phyloP scores from a whole-genome alignment of 2,888 invertebrate genomes.

The Acleris emargana region DNA sequence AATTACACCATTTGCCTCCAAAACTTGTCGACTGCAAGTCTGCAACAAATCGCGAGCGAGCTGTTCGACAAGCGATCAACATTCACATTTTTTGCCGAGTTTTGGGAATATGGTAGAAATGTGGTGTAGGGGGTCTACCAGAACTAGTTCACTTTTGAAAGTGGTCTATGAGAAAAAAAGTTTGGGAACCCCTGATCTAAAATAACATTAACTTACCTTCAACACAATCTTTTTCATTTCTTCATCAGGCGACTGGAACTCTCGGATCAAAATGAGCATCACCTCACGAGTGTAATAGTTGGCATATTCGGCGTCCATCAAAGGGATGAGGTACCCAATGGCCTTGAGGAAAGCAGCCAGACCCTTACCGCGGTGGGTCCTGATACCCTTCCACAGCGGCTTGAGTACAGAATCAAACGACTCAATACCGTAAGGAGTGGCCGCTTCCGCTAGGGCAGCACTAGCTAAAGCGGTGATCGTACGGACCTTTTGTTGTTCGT shows the following conservation, averaged over 20 bases:
- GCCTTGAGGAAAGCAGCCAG: slow-evolving; percentile 99
- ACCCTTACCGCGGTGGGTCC: slow-evolving; percentile 95
- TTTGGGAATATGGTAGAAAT: too few species aligned
- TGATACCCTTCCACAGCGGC: slow-evolving; percentile 99
- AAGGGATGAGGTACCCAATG: slow-evolving; percentile 98
- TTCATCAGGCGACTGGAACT: slow-evolving; percentile 99
- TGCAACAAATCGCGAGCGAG: too few species aligned
- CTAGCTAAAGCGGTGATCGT: slow-evolving; percentile 99
- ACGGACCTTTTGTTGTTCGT: slow-evolving; percentile 99
- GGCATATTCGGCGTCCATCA: slow-evolving; percentile 99
- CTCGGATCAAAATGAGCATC: slow-evolving; percentile 97
- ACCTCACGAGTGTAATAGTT: slow-evolving; percentile 99
- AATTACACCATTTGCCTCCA: too few species aligned
- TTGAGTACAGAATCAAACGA: slow-evolving; percentile 99
- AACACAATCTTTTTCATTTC: slow-evolving; percentile 99
- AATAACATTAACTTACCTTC: slow-evolving; percentile 84
- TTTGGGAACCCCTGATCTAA: too few species aligned
- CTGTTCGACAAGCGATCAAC: too few species aligned
- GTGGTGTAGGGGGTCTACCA: too few species aligned
- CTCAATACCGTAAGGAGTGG: slow-evolving; percentile 99
- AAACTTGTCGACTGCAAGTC: too few species aligned
- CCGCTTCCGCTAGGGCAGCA: slow-evolving; percentile 99
- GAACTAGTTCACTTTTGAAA: too few species aligned
- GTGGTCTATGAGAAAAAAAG: too few species aligned
- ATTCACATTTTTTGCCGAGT: too few species aligned